Conservation (phyloP, 2,888 invertebrate genomes). For the Macropis europaea region DNA sequence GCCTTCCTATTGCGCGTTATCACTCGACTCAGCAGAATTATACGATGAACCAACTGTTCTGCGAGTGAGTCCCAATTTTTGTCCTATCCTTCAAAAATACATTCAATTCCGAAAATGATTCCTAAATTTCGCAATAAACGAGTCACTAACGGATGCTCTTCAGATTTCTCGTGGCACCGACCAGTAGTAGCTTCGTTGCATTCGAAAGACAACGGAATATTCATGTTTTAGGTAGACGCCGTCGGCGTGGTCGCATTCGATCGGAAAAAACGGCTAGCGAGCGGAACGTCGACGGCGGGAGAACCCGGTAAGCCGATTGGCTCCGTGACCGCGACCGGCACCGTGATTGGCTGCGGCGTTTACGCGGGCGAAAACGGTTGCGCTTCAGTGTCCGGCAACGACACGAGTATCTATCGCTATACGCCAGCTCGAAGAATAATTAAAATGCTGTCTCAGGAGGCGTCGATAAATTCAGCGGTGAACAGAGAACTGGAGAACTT, state of each 20-base stretch:
- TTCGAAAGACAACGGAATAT: neutral
- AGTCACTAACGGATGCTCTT: too few species aligned
- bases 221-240: slow-evolving; percentile 37
- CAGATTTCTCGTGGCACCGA: too few species aligned
- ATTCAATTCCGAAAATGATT: too few species aligned
- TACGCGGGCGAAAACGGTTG: slow-evolving; percentile 57
- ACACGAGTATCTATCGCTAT: slow-evolving; percentile 56
- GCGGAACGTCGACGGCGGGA: slow-evolving; percentile 64
- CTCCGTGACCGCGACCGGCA: slow-evolving; percentile 59
- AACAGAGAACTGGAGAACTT: slow-evolving; percentile 53
- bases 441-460: slow-evolving; percentile 30
- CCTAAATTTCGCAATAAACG: too few species aligned
- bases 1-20: neutral
- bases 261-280: slow-evolving; percentile 53
- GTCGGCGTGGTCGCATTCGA: slow-evolving; percentile 66
- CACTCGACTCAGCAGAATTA: neutral
- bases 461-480: slow-evolving; percentile 29
- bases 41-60: neutral
- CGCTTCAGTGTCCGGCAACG: slow-evolving; percentile 65
- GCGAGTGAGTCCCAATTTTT: neutral
- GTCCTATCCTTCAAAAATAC: too few species aligned
- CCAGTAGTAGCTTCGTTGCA: too few species aligned
- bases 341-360: slow-evolving; percentile 68
- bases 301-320: slow-evolving; percentile 49
- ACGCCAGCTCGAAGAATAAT: slow-evolving; percentile 66